A percentile compares a stretch with the other conserved stretches of the same genome.
phyloP scores from a whole-genome alignment of 2,797 vertebrate genomes.

The Rhabdomys pumilio region DNA sequence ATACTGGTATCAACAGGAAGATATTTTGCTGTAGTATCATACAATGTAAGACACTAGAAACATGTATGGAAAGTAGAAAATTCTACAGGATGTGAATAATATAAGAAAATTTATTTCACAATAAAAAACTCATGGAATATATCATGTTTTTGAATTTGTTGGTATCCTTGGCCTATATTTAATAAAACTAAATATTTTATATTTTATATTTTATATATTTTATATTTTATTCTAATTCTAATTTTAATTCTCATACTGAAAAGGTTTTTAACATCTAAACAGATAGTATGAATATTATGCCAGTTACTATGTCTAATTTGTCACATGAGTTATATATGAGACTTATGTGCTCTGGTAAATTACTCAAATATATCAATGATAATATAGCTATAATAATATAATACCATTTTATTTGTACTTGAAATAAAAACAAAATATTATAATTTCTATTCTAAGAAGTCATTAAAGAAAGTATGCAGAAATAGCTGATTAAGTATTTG shows the following conservation, averaged over 20 bases:
- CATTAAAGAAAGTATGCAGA: constrained; percentile 78
- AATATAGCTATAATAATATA: constrained; percentile 87
- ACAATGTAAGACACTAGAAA: background rate
- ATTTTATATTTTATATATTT: background rate
- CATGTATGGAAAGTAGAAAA: background rate
- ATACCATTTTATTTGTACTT: constrained; percentile 80
- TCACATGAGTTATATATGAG: constrained; percentile 81
- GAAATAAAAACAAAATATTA: constrained; percentile 85
- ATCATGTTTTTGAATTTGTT: constrained; percentile 19
- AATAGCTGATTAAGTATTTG: constrained; percentile 80
- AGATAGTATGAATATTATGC: constrained; percentile 80
- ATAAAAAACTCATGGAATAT: background rate
- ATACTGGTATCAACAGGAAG: background rate
- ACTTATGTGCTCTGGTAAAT: constrained; percentile 84
- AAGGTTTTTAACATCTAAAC: constrained; percentile 76
- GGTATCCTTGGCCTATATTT: background rate
- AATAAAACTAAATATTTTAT: background rate
- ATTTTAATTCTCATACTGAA: background rate
- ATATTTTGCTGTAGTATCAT: background rate
- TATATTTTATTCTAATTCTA: background rate
- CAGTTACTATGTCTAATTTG: constrained; percentile 69
- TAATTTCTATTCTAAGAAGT: constrained; percentile 85
- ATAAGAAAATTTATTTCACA: background rate
- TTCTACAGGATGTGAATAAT: background rate
- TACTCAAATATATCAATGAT: constrained; percentile 85